phyloP scores from a whole-genome alignment of 2,797 vertebrate species.

The Borostomias antarcticus region DNA sequence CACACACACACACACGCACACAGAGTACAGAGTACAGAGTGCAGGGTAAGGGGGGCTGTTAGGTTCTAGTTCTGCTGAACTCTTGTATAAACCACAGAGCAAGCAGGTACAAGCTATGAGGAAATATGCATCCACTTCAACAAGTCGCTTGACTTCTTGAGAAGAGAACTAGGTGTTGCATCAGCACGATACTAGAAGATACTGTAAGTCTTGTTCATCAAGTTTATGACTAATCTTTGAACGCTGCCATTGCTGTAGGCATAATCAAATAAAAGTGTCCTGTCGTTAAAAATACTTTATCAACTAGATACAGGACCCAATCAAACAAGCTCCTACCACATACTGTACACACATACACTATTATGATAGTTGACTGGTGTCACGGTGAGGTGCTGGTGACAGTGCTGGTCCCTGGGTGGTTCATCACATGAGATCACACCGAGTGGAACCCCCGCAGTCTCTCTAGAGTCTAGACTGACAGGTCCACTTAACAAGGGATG shows the following conservation, averaged over 20 bases:
- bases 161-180: neutral
- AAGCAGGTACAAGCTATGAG: slow-evolving; percentile 31
- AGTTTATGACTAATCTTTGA: no score
- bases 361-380: neutral
- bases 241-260: no score
- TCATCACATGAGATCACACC: neutral
- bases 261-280: no score
- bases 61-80: slow-evolving; percentile 59
- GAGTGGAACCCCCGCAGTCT: neutral
- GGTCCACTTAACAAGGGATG: slow-evolving; percentile 39
- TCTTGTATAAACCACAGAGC: slow-evolving; percentile 55
- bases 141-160: slow-evolving; percentile 13
- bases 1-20: slow-evolving; percentile 15
- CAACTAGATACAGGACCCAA: no score
- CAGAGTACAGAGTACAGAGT: no score
- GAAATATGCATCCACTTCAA: slow-evolving; percentile 4
- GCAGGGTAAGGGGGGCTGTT: slow-evolving; percentile 47
- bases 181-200: neutral
- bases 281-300: no score
- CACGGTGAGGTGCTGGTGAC: neutral
- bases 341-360: no score
- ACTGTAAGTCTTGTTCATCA: no score
- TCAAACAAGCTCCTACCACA: no score
- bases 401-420: neutral
- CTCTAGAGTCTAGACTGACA: neutral